Evolutionary conservation across 2,113 vertebrate genomes (phyloP).

Genomic region (Progne subis): DNA sequence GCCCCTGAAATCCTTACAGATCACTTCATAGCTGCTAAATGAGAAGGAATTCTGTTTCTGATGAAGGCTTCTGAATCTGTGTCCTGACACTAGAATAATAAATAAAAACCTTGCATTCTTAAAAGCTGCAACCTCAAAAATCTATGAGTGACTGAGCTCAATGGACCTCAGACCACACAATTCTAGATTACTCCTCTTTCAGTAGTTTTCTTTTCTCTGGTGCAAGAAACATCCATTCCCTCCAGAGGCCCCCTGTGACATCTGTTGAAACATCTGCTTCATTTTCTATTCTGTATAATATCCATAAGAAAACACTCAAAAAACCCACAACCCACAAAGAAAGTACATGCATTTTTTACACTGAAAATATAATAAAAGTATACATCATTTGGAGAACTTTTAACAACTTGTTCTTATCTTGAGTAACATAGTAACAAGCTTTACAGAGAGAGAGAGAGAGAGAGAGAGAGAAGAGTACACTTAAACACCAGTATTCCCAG

Average conservation of each 20-base stretch:
- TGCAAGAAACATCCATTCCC: constrained; percentile 39
- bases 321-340: not conserved
- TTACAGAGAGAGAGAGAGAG: not conserved
- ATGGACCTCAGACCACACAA: constrained; percentile 6
- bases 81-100: not conserved
- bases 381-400: constrained; percentile 19
- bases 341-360: not conserved
- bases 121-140: not conserved
- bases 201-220: not conserved
- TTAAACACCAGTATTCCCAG: not conserved
- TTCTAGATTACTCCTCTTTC: not conserved
- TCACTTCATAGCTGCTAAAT: not conserved
- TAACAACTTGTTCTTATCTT: constrained; percentile 36
- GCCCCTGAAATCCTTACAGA: not conserved
- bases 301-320: constrained; percentile 24
- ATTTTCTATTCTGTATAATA: constrained; percentile 27
- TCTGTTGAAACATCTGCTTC: constrained; percentile 72
- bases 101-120: not conserved
- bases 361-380: not conserved
- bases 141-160: constrained; percentile 1
- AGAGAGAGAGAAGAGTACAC: not conserved
- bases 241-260: constrained; percentile 45
- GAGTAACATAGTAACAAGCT: not conserved
- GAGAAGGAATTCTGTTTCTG: not conserved
- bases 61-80: not conserved